Conservation (phyloP, 37 sponge, comb jelly and placozoan genomes). For the Corticium candelabrum region DNA sequence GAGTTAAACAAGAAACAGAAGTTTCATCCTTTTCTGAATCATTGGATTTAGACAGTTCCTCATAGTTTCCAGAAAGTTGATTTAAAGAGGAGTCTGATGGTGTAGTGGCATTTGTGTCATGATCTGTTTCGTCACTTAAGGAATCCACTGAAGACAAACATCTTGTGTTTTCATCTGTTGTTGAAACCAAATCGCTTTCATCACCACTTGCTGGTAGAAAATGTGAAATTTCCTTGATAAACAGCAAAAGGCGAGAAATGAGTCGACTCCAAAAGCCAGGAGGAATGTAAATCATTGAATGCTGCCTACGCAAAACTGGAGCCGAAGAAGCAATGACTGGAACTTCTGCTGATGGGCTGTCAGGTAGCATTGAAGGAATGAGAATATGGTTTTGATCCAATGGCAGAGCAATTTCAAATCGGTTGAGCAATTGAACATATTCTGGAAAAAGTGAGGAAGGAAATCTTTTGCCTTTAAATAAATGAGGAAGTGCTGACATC, state of each 20-base stretch:
- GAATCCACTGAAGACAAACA: no score
- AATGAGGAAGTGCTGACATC: constrained; percentile 31
- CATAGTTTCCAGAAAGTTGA: no score
- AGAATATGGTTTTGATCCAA: constrained; percentile 53
- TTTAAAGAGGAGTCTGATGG: neutral
- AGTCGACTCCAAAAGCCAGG: constrained; percentile 86
- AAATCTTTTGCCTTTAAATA: constrained; percentile 61
- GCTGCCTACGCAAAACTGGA: neutral
- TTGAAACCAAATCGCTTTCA: neutral
- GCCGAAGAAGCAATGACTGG: constrained; percentile 28
- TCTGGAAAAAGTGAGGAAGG: constrained; percentile 63
- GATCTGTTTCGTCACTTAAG: neutral
- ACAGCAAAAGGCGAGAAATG: constrained; percentile 62
- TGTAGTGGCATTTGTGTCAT: neutral
- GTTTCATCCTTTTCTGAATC: neutral
- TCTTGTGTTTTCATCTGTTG: neutral
- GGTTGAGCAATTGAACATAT: constrained; percentile 65
- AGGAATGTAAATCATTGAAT: constrained; percentile 14
- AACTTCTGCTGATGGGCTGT: constrained; percentile 30
- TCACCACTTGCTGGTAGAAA: neutral
- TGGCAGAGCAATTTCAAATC: constrained; percentile 78
- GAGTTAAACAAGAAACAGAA: neutral
- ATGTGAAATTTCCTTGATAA: neutral
- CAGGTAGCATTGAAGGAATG: constrained; percentile 76
- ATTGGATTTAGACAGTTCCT: neutral